phyloP scores from a whole-genome alignment of 2,888 invertebrate species.

The Drosophila heteroneura region DNA sequence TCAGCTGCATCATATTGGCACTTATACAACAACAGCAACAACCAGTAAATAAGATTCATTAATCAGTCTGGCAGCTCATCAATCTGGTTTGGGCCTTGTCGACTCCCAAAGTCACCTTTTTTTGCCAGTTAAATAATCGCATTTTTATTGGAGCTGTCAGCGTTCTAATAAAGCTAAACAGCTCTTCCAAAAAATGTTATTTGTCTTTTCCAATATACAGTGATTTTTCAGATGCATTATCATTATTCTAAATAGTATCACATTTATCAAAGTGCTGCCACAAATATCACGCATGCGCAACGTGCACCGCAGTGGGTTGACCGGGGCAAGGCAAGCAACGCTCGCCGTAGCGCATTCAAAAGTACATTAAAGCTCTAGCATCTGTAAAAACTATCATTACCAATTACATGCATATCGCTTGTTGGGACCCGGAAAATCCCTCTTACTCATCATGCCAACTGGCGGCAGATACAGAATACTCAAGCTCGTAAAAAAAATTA shows the following conservation, averaged over 20 bases:
- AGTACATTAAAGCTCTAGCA: not conserved
- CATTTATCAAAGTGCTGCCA: not conserved
- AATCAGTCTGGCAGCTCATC: conserved; percentile 21
- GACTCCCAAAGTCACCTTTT: not conserved
- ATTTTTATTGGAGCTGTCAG: not conserved
- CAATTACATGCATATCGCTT: conserved; percentile 44
- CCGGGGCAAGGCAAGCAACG: not conserved
- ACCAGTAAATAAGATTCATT: conserved; percentile 15
- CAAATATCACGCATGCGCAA: conserved; percentile 21
- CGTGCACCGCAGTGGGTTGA: not conserved
- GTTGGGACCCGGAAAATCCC: conserved; percentile 53
- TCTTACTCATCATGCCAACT: conserved; percentile 42
- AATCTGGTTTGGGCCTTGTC: conserved; percentile 1
- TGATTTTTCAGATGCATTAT: not conserved
- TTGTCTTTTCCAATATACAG: not conserved
- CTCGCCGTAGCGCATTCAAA: conserved; percentile 30
- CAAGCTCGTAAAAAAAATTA: not conserved
- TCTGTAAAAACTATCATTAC: conserved; percentile 24
- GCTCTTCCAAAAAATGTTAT: too few species aligned
- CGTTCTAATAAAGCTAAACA: too few species aligned
- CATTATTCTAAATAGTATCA: not conserved
- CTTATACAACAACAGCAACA: conserved; percentile 16
- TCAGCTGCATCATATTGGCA: conserved; percentile 9
- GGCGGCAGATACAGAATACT: not conserved
- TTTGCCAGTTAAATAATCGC: not conserved